Base-by-base conservation (phyloP, 2,113 vertebrate species). In the Microcebus lehilahytsara region DNA sequence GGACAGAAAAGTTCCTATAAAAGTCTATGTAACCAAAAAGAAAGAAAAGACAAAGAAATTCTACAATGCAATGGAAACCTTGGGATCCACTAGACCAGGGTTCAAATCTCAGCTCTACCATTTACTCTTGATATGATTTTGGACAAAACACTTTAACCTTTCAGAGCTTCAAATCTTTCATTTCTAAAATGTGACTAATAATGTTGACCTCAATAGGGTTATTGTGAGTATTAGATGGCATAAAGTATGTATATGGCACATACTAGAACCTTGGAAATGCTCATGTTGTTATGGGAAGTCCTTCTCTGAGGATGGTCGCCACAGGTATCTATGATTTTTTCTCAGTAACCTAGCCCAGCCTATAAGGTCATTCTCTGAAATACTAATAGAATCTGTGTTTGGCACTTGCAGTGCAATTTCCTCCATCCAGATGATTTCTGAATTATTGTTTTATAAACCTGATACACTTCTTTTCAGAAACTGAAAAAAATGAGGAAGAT, bases 111-210 rank as follows among this genome's bases (percentile, higher is more conserved):
- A 93, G 40, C 3, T 87, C 40, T 78, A 58, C 20, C 71, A 75
- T 95, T 97, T 95, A 72, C n/a, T 78, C 75, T 87, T 62, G 32
- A 42, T 69, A n/a, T 51, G 37, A 96, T 91, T 96, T 96, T 40
- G 40, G 40, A 80, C 3, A 97, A 86, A 95, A 89, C 71, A 51
- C 10, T 72, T 72, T 40, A 88, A 58, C 40, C 25, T 56, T 42
- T 84, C 11, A 88, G 27, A 64, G 8, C 6, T 79, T 79, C 17
- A 67, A 23, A 30, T 91, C 66, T 87, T 56, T 71, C 40, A 80
- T 89, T 46, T 14, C 67, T 85, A 72, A 95, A 92, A 71, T 64
- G 6, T 17, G 23, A 22, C 30, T 92, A 78, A 53, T 75, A 81
- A 67, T 83, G 58, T 0, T 84, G 34, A 84, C 40, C 13, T 67